phyloP scores from a whole-genome alignment of 1,140 invertebrate genomes.

The Cryptotermes secundus region DNA sequence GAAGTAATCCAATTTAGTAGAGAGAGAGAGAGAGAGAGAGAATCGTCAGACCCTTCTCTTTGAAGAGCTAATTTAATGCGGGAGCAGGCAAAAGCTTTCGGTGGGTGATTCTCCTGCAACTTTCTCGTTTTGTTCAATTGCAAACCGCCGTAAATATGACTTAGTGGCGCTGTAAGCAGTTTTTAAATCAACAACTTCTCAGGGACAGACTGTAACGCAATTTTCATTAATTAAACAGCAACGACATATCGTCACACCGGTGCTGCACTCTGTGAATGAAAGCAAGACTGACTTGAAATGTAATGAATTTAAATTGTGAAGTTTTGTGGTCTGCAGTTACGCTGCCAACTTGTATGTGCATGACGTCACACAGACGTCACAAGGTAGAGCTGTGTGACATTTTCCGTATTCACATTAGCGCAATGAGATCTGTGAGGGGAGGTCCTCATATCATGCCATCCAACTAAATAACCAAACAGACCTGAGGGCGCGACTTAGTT shows the following conservation, averaged over 20 bases:
- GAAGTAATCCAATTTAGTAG: neutral
- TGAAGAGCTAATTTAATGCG: slow-evolving; percentile 6
- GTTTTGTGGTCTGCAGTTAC: neutral
- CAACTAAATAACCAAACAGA: too few relatives aligned
- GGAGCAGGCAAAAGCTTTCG: neutral
- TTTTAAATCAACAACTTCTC: neutral
- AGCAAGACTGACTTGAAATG: neutral
- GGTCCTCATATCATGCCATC: too few relatives aligned
- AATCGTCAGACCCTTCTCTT: neutral
- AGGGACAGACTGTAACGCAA: neutral
- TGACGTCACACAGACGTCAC: too few relatives aligned
- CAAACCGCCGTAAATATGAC: neutral
- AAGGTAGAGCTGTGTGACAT: too few relatives aligned
- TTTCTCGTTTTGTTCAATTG: neutral
- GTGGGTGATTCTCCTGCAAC: neutral
- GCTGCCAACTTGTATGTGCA: too few relatives aligned
- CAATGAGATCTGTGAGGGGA: too few relatives aligned
- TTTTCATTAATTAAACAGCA: neutral
- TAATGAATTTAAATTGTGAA: neutral
- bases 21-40: too few relatives aligned
- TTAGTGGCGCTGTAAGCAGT: neutral
- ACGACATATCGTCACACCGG: neutral
- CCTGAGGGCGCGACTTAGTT: too few relatives aligned
- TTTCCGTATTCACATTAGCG: too few relatives aligned
- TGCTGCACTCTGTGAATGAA: neutral